Evolutionary conservation across 2,113 vertebrate species (phyloP), one percentile per base, ranked within the genome.

Genomic region (Typhlomys cinereus): DNA sequence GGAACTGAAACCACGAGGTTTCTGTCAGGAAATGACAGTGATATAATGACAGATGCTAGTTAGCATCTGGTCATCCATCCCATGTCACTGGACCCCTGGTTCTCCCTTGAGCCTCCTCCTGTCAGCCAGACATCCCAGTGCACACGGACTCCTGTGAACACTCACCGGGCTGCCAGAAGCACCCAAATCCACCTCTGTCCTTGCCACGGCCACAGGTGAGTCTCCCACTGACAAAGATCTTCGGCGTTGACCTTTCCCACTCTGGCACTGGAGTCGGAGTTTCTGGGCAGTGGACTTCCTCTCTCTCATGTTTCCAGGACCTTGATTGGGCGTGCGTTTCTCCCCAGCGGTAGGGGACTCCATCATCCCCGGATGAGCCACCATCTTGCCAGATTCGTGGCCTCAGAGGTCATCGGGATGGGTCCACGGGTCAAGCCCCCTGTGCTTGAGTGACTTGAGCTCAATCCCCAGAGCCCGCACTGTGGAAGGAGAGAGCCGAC

Each of bases 141-240:
- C 14, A 8, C 31, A 2, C 7, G 12, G 41, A 12, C 34, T 15
- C 23, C 39, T 2, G 2, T 4, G 20, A 14, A 59, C 0, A 7
- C 7, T 13, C 46, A 11, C 17, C 57, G 29, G 9, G 36, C 31
- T 12, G 4, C 48, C 71, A 39, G 71, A 36, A 0, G 0, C 9
- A 46, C 39, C 52, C 57, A 84, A 1, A 21, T 20, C 13, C n/a
- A 20, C 27, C 52, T 67, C 74, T 41, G 17, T 18, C 9, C 20
- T 70, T 18, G 46, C 46, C n/a, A n/a, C n/a, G n/a, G n/a, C n/a
- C n/a, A n/a, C n/a, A n/a, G n/a, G n/a, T n/a, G n/a, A n/a, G n/a
- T n/a, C 34, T 50, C 74, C 59, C 34, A 5, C 2, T 0, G 39
- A 80, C 44, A 64, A 73, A 50, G 80, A n/a, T 21, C 48, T 34